Conservation (phyloP, 2,888 invertebrate genomes). For the Crematogaster levior region DNA sequence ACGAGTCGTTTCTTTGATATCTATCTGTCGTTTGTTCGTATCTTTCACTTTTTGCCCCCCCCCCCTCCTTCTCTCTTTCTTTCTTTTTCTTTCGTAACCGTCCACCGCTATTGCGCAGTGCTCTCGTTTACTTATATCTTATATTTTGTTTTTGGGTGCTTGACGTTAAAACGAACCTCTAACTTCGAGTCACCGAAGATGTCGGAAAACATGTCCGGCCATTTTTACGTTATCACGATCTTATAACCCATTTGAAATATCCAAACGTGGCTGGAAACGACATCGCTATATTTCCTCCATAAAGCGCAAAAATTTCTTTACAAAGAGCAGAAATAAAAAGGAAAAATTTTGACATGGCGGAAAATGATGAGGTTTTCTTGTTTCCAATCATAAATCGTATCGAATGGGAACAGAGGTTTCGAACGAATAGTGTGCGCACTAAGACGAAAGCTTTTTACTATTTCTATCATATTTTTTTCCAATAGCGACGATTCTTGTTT, state of each 20-base stretch:
- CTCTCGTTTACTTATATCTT: slow-evolving; percentile 12
- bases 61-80: background rate
- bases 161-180: slow-evolving; percentile 42
- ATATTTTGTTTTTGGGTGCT: slow-evolving; percentile 29
- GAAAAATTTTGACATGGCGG: background rate
- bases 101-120: slow-evolving; percentile 1
- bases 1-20: slow-evolving; percentile 57
- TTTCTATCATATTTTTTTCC: background rate
- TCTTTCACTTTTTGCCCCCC: background rate
- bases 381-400: slow-evolving; percentile 3
- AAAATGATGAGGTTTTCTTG: background rate
- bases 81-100: background rate
- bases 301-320: background rate
- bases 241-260: slow-evolving; percentile 31
- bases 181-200: slow-evolving; percentile 33
- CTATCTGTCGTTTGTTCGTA: slow-evolving; percentile 56
- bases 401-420: background rate
- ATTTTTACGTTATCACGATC: slow-evolving; percentile 41
- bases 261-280: slow-evolving; percentile 7
- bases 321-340: background rate
- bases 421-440: background rate
- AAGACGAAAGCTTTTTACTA: background rate
- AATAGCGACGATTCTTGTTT: background rate
- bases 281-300: background rate
- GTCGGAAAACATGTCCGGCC: slow-evolving; percentile 33